Conservation (phyloP, 2,797 vertebrate genomes). For the Botia almorhae region DNA sequence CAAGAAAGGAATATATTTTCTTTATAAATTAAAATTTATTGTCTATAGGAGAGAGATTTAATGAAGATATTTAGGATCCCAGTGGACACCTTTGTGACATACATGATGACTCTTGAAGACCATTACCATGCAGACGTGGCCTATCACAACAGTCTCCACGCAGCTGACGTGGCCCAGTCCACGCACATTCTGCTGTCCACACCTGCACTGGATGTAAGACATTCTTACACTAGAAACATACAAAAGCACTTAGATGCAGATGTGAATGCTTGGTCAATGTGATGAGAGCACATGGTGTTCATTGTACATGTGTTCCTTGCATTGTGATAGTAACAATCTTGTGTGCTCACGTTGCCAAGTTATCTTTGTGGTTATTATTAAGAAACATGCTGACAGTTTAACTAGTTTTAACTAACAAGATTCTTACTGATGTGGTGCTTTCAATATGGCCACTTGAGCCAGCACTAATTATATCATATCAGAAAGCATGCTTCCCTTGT, state of each 20-base stretch:
- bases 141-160: constrained; percentile 97
- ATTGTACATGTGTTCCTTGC: neutral
- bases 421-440: too few species aligned
- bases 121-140: constrained; percentile 95
- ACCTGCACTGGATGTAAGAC: constrained; percentile 92
- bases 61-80: constrained; percentile 97
- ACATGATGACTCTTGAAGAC: constrained; percentile 97
- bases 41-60: constrained; percentile 90
- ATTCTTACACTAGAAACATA: neutral
- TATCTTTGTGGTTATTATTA: neutral
- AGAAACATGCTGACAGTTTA: too few species aligned
- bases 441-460: neutral
- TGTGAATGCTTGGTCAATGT: neutral
- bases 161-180: constrained; percentile 95
- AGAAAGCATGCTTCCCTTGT: neutral
- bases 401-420: too few species aligned
- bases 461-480: neutral
- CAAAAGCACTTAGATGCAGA: neutral
- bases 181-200: constrained; percentile 96
- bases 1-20: neutral
- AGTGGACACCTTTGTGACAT: constrained; percentile 92
- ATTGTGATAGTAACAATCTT: neutral
- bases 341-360: neutral
- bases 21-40: neutral
- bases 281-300: neutral